Evolutionary conservation across 2,888 invertebrate species (phyloP), one percentile per base, ranked within the genome.

Genomic region (Dryobotodes eremita): DNA sequence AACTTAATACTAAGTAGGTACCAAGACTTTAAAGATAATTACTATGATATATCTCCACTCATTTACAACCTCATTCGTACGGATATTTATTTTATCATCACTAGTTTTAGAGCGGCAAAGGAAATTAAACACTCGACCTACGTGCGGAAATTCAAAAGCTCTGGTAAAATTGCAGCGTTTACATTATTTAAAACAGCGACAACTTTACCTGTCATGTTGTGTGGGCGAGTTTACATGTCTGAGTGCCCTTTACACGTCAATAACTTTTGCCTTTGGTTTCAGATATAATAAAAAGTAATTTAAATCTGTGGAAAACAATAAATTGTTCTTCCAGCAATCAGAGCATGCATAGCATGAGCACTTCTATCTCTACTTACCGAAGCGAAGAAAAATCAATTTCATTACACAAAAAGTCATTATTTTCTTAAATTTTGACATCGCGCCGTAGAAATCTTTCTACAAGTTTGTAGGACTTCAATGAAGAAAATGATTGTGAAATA

Each of bases 91-190:
- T 68, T 74, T 74, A 48, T 61, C 1, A 61, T 50, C 59, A 61
- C 55, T 31, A 68, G 36, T 65, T 68, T 62, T 55, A n/a, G 36
- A 55, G 26, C 2, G 59, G 20, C n/a, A n/a, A 69, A 74, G 50
- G 66, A 71, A 82, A 77, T 62, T 50, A 62, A 46, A 46, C 61
- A 62, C 5, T 50, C 64, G 26, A 48, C 8, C 66, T 42, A 20
- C 26, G 23, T 71, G 31, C 50, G 46, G 66, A 77, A 68, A 77
- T 82, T 46, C 17, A 53, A 68, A 68, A 77, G 31, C 62, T 68
- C 42, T 23, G 20, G 50, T 20, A 57, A 26, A 71, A 71, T 55
- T 65, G 36, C 23, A 65, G 10, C 8, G 10, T 61, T 71, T 42
- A 62, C 15, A 31, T 50, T 64, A 36, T 78, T 46, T 73, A 64